These are phyloP conservation scores for Malacosoma neustria DNA, from an alignment of 2,888 invertebrate species.

Conservation along the genomic window DNA sequence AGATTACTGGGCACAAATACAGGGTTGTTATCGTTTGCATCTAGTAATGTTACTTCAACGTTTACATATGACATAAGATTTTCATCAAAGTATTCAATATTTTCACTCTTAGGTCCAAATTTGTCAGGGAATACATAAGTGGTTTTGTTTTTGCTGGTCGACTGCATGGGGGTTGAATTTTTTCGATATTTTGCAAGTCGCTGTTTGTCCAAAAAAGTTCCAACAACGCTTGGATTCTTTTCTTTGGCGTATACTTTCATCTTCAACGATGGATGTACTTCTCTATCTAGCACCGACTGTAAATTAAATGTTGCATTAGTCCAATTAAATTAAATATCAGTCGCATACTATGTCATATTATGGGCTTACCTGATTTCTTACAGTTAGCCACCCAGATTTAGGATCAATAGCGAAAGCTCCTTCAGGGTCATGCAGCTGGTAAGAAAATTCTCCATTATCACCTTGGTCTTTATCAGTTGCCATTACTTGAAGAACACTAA, in stretches of 20 bases:
- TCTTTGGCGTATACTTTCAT: constrained; percentile 88
- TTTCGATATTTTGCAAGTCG: constrained; percentile 55
- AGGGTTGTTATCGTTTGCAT: constrained; percentile 95
- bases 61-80: constrained; percentile 76
- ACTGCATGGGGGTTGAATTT: constrained; percentile 32
- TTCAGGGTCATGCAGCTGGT: constrained; percentile 82
- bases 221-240: constrained; percentile 80
- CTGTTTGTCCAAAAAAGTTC: constrained; percentile 54
- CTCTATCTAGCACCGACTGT: constrained; percentile 85
- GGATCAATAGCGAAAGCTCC: constrained; percentile 88
- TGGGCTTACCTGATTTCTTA: constrained; percentile 75
- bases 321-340: constrained; percentile 4
- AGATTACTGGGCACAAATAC: constrained; percentile 88
- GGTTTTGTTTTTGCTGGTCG: constrained; percentile 47
- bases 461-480: constrained; percentile 89
- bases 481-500: constrained; percentile 77
- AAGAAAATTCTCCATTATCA: constrained; percentile 89
- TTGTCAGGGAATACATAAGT: constrained; percentile 66
- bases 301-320: no score
- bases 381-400: constrained; percentile 89
- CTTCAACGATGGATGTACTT: constrained; percentile 80
- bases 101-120: constrained; percentile 49
- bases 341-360: neutral
- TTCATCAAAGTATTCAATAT: constrained; percentile 57
- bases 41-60: constrained; percentile 87